Conservation (phyloP, 1,140 invertebrate species). For the Melipona quadrifasciata region DNA sequence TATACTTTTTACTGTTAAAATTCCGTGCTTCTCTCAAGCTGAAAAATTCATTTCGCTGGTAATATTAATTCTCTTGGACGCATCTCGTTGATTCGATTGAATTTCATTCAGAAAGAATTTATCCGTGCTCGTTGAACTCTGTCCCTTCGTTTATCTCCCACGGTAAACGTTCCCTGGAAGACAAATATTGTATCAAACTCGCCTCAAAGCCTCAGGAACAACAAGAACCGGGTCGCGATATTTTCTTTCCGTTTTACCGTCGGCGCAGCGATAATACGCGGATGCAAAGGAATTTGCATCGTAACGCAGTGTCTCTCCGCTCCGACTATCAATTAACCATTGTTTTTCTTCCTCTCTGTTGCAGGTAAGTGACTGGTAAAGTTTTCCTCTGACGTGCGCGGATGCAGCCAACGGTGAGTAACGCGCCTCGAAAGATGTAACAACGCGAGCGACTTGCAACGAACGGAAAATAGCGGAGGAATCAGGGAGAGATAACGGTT, state of each 20-base stretch:
- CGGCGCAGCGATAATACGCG: not conserved
- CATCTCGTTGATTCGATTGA: not conserved
- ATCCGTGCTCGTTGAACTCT: not conserved
- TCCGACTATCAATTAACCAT: conserved; percentile 16
- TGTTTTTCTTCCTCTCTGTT: conserved; percentile 24
- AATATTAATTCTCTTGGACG: not conserved
- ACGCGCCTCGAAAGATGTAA: not conserved
- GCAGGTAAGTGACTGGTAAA: conserved; percentile 33
- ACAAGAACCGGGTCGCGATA: not conserved
- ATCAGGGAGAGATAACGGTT: conserved; percentile 12
- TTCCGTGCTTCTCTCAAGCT: too few relatives aligned
- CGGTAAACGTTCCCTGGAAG: too few relatives aligned
- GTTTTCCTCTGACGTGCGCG: not conserved
- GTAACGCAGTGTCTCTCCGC: not conserved
- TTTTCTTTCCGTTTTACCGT: not conserved
- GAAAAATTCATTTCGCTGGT: not conserved
- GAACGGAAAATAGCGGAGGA: not conserved
- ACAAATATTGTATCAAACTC: not conserved
- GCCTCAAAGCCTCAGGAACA: not conserved
- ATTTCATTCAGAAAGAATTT: not conserved
- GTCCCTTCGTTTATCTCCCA: not conserved
- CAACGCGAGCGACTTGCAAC: not conserved
- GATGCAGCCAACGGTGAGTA: conserved; percentile 15
- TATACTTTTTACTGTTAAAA: too few relatives aligned
- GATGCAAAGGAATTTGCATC: conserved; percentile 10